Percentiles rank a stretch among this genome's conserved stretches.
Conservation (phyloP, 2,888 invertebrate genomes). For the Matsumyia berberina region DNA sequence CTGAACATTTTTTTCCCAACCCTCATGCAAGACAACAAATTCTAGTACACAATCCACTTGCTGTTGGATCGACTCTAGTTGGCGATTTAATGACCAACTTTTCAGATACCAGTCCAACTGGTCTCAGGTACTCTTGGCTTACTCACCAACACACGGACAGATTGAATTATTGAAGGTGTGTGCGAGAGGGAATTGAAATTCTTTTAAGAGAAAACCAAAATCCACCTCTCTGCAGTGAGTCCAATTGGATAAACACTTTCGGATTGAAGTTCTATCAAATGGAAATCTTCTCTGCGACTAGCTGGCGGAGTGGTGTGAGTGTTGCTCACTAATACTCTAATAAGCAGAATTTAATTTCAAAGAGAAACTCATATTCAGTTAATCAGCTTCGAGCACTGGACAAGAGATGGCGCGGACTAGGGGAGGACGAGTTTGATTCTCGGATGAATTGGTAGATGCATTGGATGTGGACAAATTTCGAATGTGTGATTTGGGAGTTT, state of each 20-base stretch:
- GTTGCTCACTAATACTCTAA: slow-evolving; percentile 53
- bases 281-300: slow-evolving; percentile 34
- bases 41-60: slow-evolving; percentile 55
- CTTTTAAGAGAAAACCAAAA: slow-evolving; percentile 60
- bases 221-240: slow-evolving; percentile 29
- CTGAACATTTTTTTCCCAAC: slow-evolving; percentile 4
- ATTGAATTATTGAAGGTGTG: not conserved
- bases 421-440: slow-evolving; percentile 26
- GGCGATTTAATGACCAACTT: slow-evolving; percentile 34
- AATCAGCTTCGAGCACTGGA: slow-evolving; percentile 13
- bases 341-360: slow-evolving; percentile 5
- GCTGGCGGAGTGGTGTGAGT: slow-evolving; percentile 41
- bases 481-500: not conserved
- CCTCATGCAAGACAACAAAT: slow-evolving; percentile 14
- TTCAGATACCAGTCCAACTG: slow-evolving; percentile 50
- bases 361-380: slow-evolving; percentile 24
- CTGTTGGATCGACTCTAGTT: slow-evolving; percentile 41
- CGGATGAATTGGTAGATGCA: slow-evolving; percentile 62
- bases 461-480: slow-evolving; percentile 31
- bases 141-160: slow-evolving; percentile 13
- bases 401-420: slow-evolving; percentile 65
- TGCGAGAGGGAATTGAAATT: slow-evolving; percentile 1
- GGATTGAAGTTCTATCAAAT: slow-evolving; percentile 10
- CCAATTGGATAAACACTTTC: slow-evolving; percentile 36
- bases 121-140: slow-evolving; percentile 11